These are phyloP conservation scores for Charaxes varanes DNA, from an alignment of 1,140 invertebrate genomes.

Conservation along the genomic window DNA sequence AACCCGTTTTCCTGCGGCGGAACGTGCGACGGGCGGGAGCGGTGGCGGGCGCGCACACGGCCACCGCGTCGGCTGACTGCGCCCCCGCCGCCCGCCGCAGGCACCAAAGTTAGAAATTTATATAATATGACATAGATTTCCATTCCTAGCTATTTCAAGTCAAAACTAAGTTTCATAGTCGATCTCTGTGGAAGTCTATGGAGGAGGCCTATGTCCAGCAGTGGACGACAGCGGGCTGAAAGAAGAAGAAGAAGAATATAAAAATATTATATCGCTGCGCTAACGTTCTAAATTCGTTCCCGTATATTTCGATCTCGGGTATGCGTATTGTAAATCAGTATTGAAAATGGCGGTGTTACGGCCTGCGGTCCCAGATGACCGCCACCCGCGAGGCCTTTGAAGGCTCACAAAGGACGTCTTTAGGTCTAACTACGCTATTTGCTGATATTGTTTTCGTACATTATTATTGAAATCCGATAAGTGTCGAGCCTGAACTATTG, in stretches of 20 bases:
- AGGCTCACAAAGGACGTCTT: constrained; percentile 1
- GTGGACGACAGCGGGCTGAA: no score
- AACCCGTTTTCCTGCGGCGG: constrained; percentile 48
- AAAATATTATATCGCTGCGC: no score
- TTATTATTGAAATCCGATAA: constrained; percentile 14
- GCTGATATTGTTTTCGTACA: constrained; percentile 17
- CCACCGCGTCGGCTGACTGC: constrained; percentile 13
- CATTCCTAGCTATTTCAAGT: no score
- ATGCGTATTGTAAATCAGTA: constrained; percentile 39
- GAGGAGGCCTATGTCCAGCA: no score
- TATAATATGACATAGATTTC: no score
- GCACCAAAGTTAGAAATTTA: no score
- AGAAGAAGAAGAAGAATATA: no score
- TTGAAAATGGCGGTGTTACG: constrained; percentile 20
- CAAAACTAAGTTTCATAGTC: no score
- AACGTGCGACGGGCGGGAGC: constrained; percentile 39
- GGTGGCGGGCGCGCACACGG: constrained; percentile 11
- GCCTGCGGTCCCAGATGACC: constrained; percentile 26
- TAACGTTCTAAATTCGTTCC: no score
- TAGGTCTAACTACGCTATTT: constrained; percentile 5
- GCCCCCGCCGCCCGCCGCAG: constrained; percentile 21
- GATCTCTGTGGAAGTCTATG: no score
- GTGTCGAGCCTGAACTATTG: no score
- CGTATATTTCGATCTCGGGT: constrained; percentile 18
- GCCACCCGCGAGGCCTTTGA: constrained; percentile 6